Base-by-base conservation (phyloP, 2,888 invertebrate genomes). In the Dryobotodes eremita region DNA sequence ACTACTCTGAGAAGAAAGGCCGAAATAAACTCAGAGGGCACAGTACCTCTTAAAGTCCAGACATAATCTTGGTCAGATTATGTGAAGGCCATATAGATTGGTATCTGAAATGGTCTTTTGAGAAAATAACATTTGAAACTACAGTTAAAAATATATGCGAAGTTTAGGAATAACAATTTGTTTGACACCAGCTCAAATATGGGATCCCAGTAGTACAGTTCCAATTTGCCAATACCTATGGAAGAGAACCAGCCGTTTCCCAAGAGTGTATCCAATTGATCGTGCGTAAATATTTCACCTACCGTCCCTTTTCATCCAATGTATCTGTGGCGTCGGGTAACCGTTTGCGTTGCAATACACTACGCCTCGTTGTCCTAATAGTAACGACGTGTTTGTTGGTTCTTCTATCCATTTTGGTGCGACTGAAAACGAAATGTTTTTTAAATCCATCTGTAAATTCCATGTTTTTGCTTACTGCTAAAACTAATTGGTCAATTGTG, bases 301-400 rank as follows among this genome's bases (percentile, higher is more conserved):
- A 98, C 98, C 97, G 92, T 98, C 97, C 91, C 98, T 98, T 92
- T 98, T 98, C 94, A 98, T 97, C 98, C 98, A 98, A 87, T 97
- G 97, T 93, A 98, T 97, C 92, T 97, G 97, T 5, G 98, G 98
- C 83, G 97, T 97, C 8, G 98, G 98, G 93, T 98, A 98, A 65
- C 98, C 98, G 91, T 98, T 98, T 20, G 98, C 98, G 89, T 98
- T 98, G 93, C 98, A 98, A 91, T 98, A 97, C 71, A 98, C 97
- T 64, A 97, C 96, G 62, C 98, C 97, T 82, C 98, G 97, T 88
- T 98, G 98, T 75, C 98, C 98, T 42, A 98, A 96, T 82, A 98
- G 97, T 69, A 98, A 97, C 64, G 98, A 98, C 46, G 97, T 97
- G 91, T 98, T 98, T 85, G 97, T 97, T 13, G 98, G 98, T 92